Conservation (phyloP, 2,888 invertebrate genomes). For the Oasisia sp. region DNA sequence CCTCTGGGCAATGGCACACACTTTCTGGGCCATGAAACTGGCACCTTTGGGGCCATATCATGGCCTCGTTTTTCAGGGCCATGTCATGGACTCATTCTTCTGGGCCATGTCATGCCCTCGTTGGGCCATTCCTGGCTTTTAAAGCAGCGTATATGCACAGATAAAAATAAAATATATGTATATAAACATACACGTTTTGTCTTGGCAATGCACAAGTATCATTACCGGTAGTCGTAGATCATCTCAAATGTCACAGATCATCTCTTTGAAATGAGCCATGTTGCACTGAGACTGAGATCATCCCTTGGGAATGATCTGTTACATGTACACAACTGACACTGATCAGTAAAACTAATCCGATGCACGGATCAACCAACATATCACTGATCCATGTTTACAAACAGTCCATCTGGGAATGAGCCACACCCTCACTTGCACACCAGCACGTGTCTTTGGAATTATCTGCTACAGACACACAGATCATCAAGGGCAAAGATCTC, state of each 20-base stretch:
- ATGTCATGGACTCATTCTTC: too few species aligned
- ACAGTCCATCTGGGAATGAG: background rate
- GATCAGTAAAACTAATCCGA: background rate
- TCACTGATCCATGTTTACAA: background rate
- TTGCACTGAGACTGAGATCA: background rate
- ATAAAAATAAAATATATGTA: background rate
- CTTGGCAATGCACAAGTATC: background rate
- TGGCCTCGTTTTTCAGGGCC: too few species aligned
- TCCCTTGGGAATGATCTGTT: background rate
- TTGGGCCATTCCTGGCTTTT: background rate
- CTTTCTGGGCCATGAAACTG: background rate
- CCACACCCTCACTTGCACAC: background rate
- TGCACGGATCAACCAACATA: background rate
- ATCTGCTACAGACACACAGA: background rate
- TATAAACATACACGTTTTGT: background rate
- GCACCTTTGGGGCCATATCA: too few species aligned
- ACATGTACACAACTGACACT: background rate
- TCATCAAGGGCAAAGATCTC: background rate
- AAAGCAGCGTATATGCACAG: background rate
- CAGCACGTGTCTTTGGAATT: background rate
- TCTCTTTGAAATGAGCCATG: background rate
- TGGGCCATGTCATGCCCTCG: too few species aligned
- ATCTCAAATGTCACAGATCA: background rate
- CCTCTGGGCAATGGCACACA: too few species aligned
- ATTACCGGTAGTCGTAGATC: background rate